These are phyloP conservation scores for Pseudocheirus occidentalis DNA, from an alignment of 2,797 vertebrate species.

Conservation along the genomic window DNA sequence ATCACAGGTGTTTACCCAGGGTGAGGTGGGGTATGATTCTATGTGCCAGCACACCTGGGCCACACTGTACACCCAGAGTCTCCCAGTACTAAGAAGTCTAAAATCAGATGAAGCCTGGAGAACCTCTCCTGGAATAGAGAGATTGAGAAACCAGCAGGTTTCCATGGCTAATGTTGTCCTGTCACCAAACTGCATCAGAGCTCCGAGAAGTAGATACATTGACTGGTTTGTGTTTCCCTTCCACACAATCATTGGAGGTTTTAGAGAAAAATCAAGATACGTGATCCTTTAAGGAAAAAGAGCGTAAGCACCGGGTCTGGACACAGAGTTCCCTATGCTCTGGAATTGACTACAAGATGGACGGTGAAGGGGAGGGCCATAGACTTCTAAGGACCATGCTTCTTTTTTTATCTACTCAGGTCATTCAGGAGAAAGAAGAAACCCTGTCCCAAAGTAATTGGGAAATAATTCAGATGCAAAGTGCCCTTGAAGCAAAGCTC, in stretches of 20 bases:
- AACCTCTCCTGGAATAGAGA: constrained; percentile 30
- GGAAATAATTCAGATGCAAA: constrained; percentile 80
- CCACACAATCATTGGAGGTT: background rate
- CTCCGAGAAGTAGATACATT: background rate
- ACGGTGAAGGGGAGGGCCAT: background rate
- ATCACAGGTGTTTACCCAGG: too few relatives aligned
- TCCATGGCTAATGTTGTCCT: background rate
- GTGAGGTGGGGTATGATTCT: background rate
- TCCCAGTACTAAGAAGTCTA: background rate
- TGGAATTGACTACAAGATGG: too few relatives aligned
- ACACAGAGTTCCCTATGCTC: background rate
- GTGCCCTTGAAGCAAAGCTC: constrained; percentile 75
- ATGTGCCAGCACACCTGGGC: background rate
- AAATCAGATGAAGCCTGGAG: constrained; percentile 23
- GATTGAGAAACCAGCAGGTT: background rate
- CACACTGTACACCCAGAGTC: background rate
- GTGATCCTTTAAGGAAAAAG: background rate
- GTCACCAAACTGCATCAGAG: background rate
- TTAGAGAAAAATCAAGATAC: background rate
- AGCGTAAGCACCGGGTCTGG: background rate
- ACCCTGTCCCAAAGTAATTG: constrained; percentile 80
- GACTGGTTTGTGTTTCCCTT: background rate
- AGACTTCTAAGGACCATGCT: background rate
- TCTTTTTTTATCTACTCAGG: constrained; percentile 68
- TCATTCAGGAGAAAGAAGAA: constrained; percentile 81